A percentile compares a stretch with the other conserved stretches of the same genome.
phyloP scores from a whole-genome alignment of 2,797 vertebrate genomes.

The Onychomys torridus region DNA sequence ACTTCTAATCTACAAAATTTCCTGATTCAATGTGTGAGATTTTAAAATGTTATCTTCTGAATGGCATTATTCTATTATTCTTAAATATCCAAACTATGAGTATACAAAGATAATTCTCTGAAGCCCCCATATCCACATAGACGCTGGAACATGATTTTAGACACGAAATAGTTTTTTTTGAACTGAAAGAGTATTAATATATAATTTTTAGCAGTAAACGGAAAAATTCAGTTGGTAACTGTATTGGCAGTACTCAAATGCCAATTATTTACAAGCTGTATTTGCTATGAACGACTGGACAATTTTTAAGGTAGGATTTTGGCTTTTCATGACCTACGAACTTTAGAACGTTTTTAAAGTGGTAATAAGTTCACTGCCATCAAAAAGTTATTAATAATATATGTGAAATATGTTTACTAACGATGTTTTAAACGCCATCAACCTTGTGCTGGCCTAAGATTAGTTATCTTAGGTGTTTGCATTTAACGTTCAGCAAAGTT shows the following conservation, averaged over 20 bases:
- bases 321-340: slow-evolving; percentile 20
- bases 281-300: slow-evolving; percentile 8
- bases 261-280: not conserved
- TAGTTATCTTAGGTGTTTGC: slow-evolving; percentile 30
- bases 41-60: slow-evolving; percentile 69
- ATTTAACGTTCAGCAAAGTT: slow-evolving; percentile 48
- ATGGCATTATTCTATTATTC: slow-evolving; percentile 59
- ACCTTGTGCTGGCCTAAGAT: not conserved
- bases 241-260: slow-evolving; percentile 11
- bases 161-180: slow-evolving; percentile 46
- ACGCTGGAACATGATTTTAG: slow-evolving; percentile 24
- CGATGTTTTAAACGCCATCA: slow-evolving; percentile 29
- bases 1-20: slow-evolving; percentile 60
- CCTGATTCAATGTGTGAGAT: slow-evolving; percentile 42
- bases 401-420: slow-evolving; percentile 30
- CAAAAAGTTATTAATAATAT: slow-evolving; percentile 42
- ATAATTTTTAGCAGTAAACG: slow-evolving; percentile 17
- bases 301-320: slow-evolving; percentile 44
- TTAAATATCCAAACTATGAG: slow-evolving; percentile 47
- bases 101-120: slow-evolving; percentile 47
- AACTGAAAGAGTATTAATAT: slow-evolving; percentile 33
- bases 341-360: slow-evolving; percentile 44
- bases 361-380: not conserved
- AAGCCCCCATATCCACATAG: slow-evolving; percentile 1
- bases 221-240: slow-evolving; percentile 7